Conservation (phyloP, 2,888 invertebrate genomes). For the Nematopogon swammerdamellus region DNA sequence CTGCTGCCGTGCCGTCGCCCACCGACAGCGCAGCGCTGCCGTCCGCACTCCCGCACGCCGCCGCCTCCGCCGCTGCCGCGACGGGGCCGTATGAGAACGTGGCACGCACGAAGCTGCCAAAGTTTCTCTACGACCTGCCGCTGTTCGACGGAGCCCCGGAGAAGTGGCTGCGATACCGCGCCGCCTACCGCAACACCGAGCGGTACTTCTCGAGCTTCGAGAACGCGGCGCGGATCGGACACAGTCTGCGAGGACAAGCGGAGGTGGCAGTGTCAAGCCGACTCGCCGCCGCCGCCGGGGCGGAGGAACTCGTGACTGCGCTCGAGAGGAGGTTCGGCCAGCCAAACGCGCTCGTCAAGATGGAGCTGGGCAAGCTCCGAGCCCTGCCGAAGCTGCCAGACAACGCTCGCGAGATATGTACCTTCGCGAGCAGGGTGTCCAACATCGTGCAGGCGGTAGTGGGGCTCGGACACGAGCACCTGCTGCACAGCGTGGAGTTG, state of each 20-base stretch:
- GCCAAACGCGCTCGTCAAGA: background rate
- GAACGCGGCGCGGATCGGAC: background rate
- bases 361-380: background rate
- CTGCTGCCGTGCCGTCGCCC: background rate
- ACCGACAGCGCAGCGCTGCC: background rate
- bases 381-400: background rate
- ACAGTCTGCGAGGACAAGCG: background rate
- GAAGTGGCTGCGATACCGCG: background rate
- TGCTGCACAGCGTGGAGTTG: background rate
- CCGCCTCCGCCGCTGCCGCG: background rate
- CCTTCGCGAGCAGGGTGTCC: background rate
- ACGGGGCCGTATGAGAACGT: constrained; percentile 2
- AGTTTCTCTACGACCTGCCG: background rate
- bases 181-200: background rate
- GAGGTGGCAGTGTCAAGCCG: background rate
- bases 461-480: background rate
- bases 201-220: background rate
- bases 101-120: background rate
- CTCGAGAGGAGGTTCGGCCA: background rate
- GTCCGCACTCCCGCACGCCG: too few species aligned
- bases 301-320: background rate
- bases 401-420: background rate
- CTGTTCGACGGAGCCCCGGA: background rate
- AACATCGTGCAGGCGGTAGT: background rate
- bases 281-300: background rate